Conservation (phyloP, 2,113 vertebrate species). For the Gymnocephalus cernua region DNA sequence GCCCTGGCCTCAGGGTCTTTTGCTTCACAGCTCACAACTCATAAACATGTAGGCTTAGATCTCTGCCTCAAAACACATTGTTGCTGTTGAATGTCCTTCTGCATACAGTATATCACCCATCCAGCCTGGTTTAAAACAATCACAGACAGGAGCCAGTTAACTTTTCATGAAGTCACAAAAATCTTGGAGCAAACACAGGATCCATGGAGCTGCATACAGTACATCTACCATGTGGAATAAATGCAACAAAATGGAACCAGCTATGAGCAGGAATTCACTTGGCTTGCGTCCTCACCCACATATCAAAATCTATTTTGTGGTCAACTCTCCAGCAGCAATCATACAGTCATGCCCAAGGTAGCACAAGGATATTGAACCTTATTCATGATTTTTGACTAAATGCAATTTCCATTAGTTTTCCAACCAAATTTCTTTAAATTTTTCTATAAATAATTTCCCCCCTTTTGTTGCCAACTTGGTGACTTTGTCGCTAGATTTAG, state of each 20-base stretch:
- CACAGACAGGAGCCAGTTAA: constrained; percentile 8
- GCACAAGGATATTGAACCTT: background rate
- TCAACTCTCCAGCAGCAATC: constrained; percentile 26
- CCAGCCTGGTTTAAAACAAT: constrained; percentile 9
- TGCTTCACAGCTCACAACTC: constrained; percentile 47
- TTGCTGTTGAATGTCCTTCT: constrained; percentile 28
- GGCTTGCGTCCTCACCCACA: constrained; percentile 23
- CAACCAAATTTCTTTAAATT: background rate
- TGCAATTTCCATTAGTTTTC: constrained; percentile 19
- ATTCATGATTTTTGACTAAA: constrained; percentile 1
- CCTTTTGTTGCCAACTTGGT: too few relatives aligned
- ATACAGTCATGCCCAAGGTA: constrained; percentile 19
- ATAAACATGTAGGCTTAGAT: constrained; percentile 42
- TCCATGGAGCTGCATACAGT: constrained; percentile 12
- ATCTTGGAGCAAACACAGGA: constrained; percentile 7
- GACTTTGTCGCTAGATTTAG: too few relatives aligned
- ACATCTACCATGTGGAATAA: constrained; percentile 15
- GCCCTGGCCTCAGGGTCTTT: constrained; percentile 48
- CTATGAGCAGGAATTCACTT: constrained; percentile 56
- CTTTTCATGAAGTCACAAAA: constrained; percentile 36
- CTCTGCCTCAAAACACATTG: constrained; percentile 44
- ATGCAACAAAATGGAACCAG: background rate
- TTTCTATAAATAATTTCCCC: background rate
- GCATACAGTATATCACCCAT: constrained; percentile 16
- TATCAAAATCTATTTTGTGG: constrained; percentile 48